phyloP scores from a whole-genome alignment of 2,113 vertebrate species.

The Natator depressus region DNA sequence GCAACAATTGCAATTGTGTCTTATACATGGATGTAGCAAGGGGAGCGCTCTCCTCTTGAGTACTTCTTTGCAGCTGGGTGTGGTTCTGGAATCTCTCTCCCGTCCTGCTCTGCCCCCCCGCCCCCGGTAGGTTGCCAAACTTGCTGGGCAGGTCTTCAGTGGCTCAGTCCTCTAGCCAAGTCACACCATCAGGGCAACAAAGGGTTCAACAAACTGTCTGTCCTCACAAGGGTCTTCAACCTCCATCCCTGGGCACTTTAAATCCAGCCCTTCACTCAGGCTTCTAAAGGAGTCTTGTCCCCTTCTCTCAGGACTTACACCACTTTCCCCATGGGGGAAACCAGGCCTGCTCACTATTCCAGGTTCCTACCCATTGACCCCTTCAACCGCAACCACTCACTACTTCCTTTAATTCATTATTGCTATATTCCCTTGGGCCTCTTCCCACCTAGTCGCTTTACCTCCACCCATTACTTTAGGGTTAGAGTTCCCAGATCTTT shows the following conservation, averaged over 20 bases:
- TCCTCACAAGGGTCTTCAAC: not conserved
- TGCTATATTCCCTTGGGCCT: not conserved
- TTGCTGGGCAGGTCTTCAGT: not conserved
- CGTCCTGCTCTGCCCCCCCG: too few species aligned
- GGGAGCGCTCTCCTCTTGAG: not conserved
- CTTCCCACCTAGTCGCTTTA: not conserved
- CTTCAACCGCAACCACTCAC: not conserved
- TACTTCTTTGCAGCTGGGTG: not conserved
- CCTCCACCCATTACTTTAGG: not conserved
- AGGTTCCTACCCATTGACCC: not conserved
- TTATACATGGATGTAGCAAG: not conserved
- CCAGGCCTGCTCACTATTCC: not conserved
- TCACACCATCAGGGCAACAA: not conserved
- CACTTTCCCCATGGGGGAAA: too few species aligned
- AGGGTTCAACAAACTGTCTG: not conserved
- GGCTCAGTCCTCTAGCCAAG: not conserved
- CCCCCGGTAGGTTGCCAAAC: not conserved
- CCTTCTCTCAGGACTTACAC: not conserved
- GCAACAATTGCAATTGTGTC: constrained; percentile 37
- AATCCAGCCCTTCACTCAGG: not conserved
- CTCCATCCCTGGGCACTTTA: not conserved
- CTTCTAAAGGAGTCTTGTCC: not conserved
- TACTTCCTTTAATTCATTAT: not conserved
- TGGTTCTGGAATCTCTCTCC: not conserved
- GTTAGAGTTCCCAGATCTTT: not conserved